Evolutionary conservation across 2,888 invertebrate genomes (phyloP), one percentile per base, ranked within the genome.

Genomic region (Coenonympha arcania): DNA sequence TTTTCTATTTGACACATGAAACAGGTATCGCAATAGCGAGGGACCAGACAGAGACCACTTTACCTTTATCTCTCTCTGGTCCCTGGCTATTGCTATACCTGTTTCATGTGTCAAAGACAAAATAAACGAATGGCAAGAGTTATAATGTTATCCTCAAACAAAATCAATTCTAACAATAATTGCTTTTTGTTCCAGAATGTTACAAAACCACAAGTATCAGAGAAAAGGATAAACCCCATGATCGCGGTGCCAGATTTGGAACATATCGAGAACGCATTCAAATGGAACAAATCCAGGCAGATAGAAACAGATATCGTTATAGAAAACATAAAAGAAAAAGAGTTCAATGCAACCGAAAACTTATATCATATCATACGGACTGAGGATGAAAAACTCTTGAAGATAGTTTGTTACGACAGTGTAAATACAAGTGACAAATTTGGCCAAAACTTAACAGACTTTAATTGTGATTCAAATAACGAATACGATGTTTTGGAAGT

Each of bases 401-500:
- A 30, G 9, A 26, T 48, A 42, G 43, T 49, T 36, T 53, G 41
- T 15, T 52, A 52, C 5, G 44, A 50, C 5, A 39, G 44, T 43
- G 19, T 44, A 4, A 40, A 47, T 18, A 37, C 18, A 8, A 64
- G 59, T 2, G 41, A 56, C n/a, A 60, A 54, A 51, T 61, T 59
- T 24, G 48, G 54, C 6, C 41, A 26, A 22, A 69, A 70, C 36
- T 2, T 59, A 9, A 64, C 59, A 9, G 52, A 60, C 4, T 49
- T 58, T 3, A 64, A 53, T 20, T 74, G 73, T 58, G 58, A 53
- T 16, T 40, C 50, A 0, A 53, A 54, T 11, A 61, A 61, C 1
- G 55, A 73, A 2, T 86, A 85, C 28, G 84, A 84, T 30, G 69
- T 69, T 36, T 65, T 85, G 33, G 89, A 91, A 66, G 85, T 90